Conservation (phyloP, 2,888 invertebrate genomes). For the Diploptera punctata region DNA sequence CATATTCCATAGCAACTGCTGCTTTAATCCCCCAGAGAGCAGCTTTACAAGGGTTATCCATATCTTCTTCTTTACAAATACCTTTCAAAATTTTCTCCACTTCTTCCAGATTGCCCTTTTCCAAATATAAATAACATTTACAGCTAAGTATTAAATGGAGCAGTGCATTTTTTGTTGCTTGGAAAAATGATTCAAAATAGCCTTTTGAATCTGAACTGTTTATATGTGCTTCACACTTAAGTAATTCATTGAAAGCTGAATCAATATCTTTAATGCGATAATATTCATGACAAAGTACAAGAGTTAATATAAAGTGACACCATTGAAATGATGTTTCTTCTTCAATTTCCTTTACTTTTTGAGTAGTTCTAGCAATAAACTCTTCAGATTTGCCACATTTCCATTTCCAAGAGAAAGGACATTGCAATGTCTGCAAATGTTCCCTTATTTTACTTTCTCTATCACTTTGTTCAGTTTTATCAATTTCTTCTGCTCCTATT, state of each 20-base stretch:
- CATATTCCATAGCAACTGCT: neutral
- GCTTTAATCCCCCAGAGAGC: neutral
- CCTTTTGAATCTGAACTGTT: neutral
- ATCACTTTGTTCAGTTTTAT: neutral
- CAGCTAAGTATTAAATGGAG: neutral
- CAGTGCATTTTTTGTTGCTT: neutral
- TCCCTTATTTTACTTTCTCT: neutral
- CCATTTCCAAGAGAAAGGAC: neutral
- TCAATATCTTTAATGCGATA: neutral
- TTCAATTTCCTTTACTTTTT: slow-evolving; percentile 2
- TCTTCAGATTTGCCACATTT: neutral
- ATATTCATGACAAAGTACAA: neutral
- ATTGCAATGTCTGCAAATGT: neutral
- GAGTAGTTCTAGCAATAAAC: neutral
- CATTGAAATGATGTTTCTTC: neutral
- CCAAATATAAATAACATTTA: neutral
- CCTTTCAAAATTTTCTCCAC: neutral
- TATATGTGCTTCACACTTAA: neutral
- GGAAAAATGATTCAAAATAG: neutral
- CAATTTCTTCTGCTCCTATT: too few relatives aligned
- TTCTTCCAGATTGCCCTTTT: neutral
- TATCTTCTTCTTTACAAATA: neutral
- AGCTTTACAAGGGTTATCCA: neutral
- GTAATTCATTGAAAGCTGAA: neutral
- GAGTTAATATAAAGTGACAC: neutral